Percentiles rank a stretch among this genome's conserved stretches.
phyloP scores from a whole-genome alignment of 2,113 vertebrate genomes.

The Odocoileus hemionus region DNA sequence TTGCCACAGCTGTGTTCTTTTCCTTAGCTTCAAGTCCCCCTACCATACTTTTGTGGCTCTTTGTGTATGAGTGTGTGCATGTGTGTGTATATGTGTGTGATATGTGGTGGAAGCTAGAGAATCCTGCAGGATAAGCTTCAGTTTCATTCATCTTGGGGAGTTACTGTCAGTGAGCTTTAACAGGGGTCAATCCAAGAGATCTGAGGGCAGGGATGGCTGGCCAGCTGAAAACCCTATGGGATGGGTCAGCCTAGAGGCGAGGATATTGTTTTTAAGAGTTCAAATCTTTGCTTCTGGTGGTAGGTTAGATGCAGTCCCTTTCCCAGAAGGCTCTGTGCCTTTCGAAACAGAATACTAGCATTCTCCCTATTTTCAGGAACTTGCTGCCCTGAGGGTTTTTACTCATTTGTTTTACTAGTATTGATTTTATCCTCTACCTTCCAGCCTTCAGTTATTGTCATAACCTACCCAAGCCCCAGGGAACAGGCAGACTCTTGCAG shows the following conservation, averaged over 20 bases:
- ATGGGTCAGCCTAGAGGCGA: not conserved
- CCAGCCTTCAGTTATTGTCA: slow-evolving; percentile 13
- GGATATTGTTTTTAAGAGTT: not conserved
- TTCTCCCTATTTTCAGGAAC: slow-evolving; percentile 16
- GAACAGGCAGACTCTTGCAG: not conserved
- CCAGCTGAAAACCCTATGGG: not conserved
- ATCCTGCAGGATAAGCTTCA: slow-evolving; percentile 30
- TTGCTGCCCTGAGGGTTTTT: not conserved
- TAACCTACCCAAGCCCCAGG: slow-evolving; percentile 21
- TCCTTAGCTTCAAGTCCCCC: not conserved
- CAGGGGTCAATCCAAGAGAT: not conserved
- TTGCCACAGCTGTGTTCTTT: not conserved
- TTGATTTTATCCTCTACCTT: slow-evolving; percentile 53
- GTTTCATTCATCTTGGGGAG: not conserved
- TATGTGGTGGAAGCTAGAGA: not conserved
- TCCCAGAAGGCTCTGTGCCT: slow-evolving; percentile 36
- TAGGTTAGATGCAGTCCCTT: slow-evolving; percentile 34
- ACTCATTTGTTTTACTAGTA: slow-evolving; percentile 35
- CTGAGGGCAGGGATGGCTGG: not conserved
- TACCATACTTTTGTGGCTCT: not conserved
- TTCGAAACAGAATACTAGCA: slow-evolving; percentile 27
- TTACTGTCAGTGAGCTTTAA: not conserved
- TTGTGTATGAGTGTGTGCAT: not conserved
- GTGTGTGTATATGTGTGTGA: not conserved
- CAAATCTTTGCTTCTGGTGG: slow-evolving; percentile 22